Evolutionary conservation across 53 echinoderm and acorn worm species (phyloP), one percentile per base, ranked within the genome.

Genomic region (Mesocentrotus franciscanus): DNA sequence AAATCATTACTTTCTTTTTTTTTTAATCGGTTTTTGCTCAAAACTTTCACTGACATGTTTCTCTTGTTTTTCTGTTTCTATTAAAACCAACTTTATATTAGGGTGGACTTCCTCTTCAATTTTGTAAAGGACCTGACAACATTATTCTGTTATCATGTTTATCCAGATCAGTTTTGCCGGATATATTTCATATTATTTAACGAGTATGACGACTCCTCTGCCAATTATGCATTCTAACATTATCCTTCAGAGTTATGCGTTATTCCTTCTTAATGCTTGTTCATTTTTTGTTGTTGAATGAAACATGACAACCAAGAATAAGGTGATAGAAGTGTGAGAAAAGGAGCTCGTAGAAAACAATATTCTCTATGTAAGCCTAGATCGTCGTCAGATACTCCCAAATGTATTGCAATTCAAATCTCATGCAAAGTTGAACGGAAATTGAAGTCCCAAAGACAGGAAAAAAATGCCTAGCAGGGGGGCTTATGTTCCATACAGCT

Each of bases 341-440:
- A 81, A 42, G 2, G 81, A 33, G 36, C 81, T 81, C 36, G 20
- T 81, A 15, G 18, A 79, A 81, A 81, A 81, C 42, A 81, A 81
- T 81, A 81, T 39, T 36, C 81, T 11, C 42, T 81, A 87, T 34
- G 29, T 27, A 15, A 87, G 58, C 87, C 87, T 15, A n/a, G 58
- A 87, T 29, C 1, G 56, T 27, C 58, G 87, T 87, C 57, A 57
- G 39, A 42, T 84, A 58, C 57, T 34, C 58, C 87, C 87, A 56
- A 81, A 57, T 57, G 87, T 39, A 84, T 84, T 84, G 84, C 84
- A 84, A 17, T 84, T 84, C 49, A 49, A 84, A 55, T 84, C 18
- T 84, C 84, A 8, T 22, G 42, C 84, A 84, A 84, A 59, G 27
- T 87, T 87, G 87, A 87, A 29, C 59, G 87, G 87, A 87, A 87